A percentile compares a stretch with the other conserved stretches of the same genome.
These are phyloP conservation scores for Aphelinus atriplicis DNA, from an alignment of 1,140 invertebrate genomes.

Conservation along the genomic window DNA sequence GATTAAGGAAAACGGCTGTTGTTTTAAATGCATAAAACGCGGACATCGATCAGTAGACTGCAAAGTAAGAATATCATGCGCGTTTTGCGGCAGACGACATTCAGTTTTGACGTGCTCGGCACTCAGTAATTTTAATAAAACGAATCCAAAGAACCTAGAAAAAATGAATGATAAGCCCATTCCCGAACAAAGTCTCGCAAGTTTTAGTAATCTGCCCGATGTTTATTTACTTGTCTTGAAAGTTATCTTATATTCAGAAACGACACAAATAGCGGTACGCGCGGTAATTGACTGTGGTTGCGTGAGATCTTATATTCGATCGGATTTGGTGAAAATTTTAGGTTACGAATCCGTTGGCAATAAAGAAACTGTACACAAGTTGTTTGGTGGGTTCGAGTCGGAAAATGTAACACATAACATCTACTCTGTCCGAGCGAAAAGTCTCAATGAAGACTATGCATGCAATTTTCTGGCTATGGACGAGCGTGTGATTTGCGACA, in stretches of 20 bases:
- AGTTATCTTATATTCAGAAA: constrained; percentile 38
- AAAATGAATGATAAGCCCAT: constrained; percentile 27
- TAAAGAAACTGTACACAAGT: constrained; percentile 23
- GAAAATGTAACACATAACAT: constrained; percentile 32
- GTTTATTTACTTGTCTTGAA: constrained; percentile 44
- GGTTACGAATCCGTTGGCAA: constrained; percentile 31
- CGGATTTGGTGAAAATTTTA: constrained; percentile 37
- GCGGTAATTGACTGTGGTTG: constrained; percentile 41
- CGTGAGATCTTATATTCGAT: constrained; percentile 43
- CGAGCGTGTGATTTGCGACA: constrained; percentile 28
- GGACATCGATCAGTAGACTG: constrained; percentile 35
- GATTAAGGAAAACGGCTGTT: constrained; percentile 26
- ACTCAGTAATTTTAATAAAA: constrained; percentile 20
- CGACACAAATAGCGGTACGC: constrained; percentile 33
- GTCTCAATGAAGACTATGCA: no score
- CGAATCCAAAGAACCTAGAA: no score
- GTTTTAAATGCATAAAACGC: constrained; percentile 37
- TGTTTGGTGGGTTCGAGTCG: constrained; percentile 40
- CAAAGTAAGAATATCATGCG: constrained; percentile 26
- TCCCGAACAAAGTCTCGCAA: constrained; percentile 34
- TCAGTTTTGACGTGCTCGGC: constrained; percentile 35
- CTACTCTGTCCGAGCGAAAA: constrained; percentile 12
- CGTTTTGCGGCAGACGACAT: constrained; percentile 36
- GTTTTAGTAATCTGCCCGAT: constrained; percentile 33
- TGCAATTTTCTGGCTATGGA: no score